Evolutionary conservation across 2,113 vertebrate genomes (phyloP), one percentile per base, ranked within the genome.

Genomic region (Charadrius vociferus): DNA sequence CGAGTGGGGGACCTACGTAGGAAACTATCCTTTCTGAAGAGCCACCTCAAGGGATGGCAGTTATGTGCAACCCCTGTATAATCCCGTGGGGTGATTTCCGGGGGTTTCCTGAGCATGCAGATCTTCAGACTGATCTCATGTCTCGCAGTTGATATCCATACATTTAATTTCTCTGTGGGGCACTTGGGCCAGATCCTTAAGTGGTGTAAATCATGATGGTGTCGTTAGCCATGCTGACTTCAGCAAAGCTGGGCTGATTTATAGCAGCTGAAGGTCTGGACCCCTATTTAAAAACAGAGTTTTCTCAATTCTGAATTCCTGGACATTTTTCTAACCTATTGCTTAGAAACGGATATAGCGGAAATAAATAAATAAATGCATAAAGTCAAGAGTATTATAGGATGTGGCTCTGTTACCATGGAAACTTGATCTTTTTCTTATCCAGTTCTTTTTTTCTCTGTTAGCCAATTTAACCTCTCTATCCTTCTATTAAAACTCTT

Each of bases 401-500:
- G 94, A 90, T 88, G 62, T 89, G 78, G 66, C 90, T 96, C 96
- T 75, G 96, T 98, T 97, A 95, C 97, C 74, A 86, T 95, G 88
- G 96, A 95, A 97, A 98, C 94, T n/a, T 78, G 83, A 91, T 97
- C 80, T 93, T 97, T 88, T 82, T 86, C 89, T 95, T 96, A 95
- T 63, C 89, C 84, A 45, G 21, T 90, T 97, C 36, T 97, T 95
- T 96, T 95, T 95, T 71, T 34, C 79, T 91, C 81, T 90, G 90
- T 97, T 95, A 95, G 81, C 90, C 85, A 92, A 52, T 98, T 97
- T 95, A 97, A 97, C 96, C 90, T 91, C 80, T 94, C 92, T 95
- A 85, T 97, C 93, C 73, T 90, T 95, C 97, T 93, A 81, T 96
- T 97, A 96, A 94, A 96, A 97, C 85, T 97, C 95, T 90, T 93